Percentiles rank a stretch among this genome's conserved stretches.
These are phyloP conservation scores for Cyphomyrus discorhynchus DNA, from an alignment of 2,113 vertebrate species.

Conservation along the genomic window DNA sequence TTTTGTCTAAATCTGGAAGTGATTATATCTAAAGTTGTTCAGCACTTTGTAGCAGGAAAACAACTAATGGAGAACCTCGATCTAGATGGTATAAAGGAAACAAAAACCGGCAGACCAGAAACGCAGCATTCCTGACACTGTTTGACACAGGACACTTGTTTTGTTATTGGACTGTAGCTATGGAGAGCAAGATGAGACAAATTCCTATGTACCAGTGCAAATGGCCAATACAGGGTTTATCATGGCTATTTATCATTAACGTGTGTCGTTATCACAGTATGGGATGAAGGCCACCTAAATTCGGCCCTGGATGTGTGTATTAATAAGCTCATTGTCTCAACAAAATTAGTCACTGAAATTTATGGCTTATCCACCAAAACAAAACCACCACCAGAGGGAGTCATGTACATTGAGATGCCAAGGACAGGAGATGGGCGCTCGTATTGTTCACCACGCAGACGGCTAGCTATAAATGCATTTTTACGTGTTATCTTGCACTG, in stretches of 20 bases:
- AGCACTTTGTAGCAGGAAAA: not conserved
- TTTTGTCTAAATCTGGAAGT: not conserved
- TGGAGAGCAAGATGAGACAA: too few relatives aligned
- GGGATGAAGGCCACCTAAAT: not conserved
- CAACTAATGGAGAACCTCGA: not conserved
- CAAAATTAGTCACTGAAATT: not conserved
- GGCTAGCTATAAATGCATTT: not conserved
- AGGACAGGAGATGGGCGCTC: not conserved
- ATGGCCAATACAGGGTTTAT: too few relatives aligned
- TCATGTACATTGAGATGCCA: not conserved
- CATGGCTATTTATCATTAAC: not conserved
- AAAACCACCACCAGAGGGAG: not conserved
- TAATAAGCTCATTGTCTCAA: not conserved
- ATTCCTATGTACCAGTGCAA: too few relatives aligned
- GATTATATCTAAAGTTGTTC: not conserved
- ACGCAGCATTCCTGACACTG: not conserved
- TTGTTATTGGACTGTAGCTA: not conserved
- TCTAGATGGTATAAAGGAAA: not conserved
- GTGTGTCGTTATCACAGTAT: not conserved
- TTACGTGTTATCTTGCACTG: not conserved
- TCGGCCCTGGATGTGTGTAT: not conserved
- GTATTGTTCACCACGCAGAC: not conserved
- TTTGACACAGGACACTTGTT: not conserved
- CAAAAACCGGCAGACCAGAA: not conserved
- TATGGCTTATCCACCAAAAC: not conserved